Evolutionary conservation across 2,888 invertebrate species (phyloP).

Genomic region (Aquatica leii): DNA sequence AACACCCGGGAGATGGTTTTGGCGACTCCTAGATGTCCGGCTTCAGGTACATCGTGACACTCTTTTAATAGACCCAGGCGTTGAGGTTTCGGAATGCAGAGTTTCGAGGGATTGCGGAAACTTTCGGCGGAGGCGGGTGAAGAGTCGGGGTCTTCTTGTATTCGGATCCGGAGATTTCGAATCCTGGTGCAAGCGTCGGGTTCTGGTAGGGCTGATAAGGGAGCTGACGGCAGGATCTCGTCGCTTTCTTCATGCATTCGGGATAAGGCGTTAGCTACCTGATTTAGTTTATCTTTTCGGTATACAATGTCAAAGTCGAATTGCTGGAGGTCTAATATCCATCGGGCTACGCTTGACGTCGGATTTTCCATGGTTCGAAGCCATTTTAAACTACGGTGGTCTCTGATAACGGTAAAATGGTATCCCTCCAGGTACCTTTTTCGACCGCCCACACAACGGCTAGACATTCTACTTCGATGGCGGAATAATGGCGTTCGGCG

Average conservation of each 20-base stretch:
- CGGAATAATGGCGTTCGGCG: background rate
- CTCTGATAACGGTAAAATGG: background rate
- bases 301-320: background rate
- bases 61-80: background rate
- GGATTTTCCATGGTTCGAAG: background rate
- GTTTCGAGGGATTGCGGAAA: background rate
- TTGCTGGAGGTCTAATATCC: background rate
- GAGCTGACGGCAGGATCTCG: too few relatives aligned
- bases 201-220: too few relatives aligned
- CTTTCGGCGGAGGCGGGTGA: background rate
- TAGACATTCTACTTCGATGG: background rate
- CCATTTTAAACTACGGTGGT: background rate
- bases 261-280: background rate
- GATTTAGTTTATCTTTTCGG: background rate
- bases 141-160: background rate
- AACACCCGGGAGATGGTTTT: background rate
- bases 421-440: constrained; percentile 3
- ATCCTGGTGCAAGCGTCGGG: background rate
- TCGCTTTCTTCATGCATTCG: background rate
- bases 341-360: background rate
- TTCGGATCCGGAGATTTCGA: background rate
- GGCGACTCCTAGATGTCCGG: too few relatives aligned
- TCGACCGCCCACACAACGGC: too few relatives aligned
- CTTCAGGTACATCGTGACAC: background rate
- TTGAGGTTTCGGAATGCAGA: background rate